A percentile compares a stretch with the other conserved stretches of the same genome.
These are phyloP conservation scores for Osedax frankpressi DNA, from an alignment of 2,888 invertebrate species.

Conservation along the genomic window DNA sequence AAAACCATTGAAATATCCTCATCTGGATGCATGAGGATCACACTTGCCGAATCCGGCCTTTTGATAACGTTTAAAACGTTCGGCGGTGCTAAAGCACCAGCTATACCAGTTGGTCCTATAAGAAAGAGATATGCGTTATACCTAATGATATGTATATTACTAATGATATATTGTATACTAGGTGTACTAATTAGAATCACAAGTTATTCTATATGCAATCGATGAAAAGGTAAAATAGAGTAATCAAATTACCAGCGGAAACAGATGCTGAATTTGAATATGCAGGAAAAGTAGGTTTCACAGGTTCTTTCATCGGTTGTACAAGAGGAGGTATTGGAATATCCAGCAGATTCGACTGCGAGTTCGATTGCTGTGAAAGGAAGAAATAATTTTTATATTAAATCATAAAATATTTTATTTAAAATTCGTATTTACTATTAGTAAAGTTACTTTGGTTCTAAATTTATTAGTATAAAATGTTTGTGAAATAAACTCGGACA, in stretches of 20 bases:
- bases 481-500: too few species aligned
- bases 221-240: too few species aligned
- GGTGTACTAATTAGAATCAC: too few species aligned
- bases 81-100: background rate
- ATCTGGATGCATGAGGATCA: background rate
- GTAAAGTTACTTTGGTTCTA: too few species aligned
- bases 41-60: background rate
- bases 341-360: background rate
- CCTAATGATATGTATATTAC: too few species aligned
- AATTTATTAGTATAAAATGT: too few species aligned
- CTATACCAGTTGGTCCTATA: background rate
- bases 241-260: background rate
- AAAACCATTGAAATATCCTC: background rate
- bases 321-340: background rate
- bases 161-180: too few species aligned
- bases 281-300: background rate
- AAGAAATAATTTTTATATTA: too few species aligned
- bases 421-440: too few species aligned
- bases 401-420: too few species aligned
- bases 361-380: background rate
- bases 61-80: background rate
- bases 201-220: too few species aligned
- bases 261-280: background rate
- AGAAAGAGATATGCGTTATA: too few species aligned
- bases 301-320: background rate